These are phyloP conservation scores for Nyctibius bracteatus DNA, from an alignment of 2,113 vertebrate genomes.

Conservation along the genomic window DNA sequence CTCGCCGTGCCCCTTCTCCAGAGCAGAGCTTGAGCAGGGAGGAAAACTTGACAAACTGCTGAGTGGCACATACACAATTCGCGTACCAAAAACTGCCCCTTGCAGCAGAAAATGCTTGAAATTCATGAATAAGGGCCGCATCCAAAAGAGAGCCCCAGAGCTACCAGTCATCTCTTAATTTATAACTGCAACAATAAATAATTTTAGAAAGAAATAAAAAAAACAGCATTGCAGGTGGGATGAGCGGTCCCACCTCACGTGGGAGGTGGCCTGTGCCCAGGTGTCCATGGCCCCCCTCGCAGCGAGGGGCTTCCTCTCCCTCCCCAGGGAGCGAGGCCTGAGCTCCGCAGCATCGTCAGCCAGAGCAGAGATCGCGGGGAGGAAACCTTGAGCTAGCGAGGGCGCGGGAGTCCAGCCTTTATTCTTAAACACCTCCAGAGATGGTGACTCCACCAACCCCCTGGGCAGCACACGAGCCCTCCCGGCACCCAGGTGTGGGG, in stretches of 20 bases:
- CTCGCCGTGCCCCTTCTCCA: neutral
- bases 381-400: neutral
- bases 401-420: accelerated
- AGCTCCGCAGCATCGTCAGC: accelerated
- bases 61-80: neutral
- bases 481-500: accelerated
- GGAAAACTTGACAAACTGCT: neutral
- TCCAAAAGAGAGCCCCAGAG: neutral
- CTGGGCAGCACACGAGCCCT: too few species aligned
- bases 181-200: conserved; percentile 40
- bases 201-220: neutral
- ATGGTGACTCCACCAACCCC: too few species aligned
- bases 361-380: accelerated
- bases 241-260: neutral
- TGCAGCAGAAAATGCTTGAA: conserved; percentile 11
- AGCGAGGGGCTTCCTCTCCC: neutral
- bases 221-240: neutral
- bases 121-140: neutral
- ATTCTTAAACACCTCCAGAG: too few species aligned
- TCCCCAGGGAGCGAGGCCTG: neutral
- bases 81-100: neutral
- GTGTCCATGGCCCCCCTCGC: neutral
- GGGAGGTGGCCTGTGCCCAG: too few species aligned
- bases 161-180: conserved; percentile 46
- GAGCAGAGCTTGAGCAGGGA: neutral